Conservation (phyloP, 2,113 vertebrate genomes). For the Lepus europaeus region DNA sequence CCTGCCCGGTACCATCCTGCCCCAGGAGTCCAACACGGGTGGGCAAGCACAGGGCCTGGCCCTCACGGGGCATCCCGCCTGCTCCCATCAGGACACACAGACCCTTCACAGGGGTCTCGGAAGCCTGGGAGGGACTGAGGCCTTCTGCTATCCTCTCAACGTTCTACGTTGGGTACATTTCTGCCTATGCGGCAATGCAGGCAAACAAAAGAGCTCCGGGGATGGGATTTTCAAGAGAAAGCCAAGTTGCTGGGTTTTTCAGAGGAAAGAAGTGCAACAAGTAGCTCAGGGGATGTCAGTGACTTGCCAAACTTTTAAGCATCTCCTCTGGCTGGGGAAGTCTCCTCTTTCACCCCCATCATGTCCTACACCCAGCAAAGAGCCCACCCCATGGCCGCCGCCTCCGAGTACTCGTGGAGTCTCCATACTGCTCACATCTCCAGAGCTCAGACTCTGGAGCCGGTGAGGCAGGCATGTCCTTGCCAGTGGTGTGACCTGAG, state of each 20-base stretch:
- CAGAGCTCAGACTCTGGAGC: too few relatives aligned
- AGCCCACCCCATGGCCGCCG: neutral
- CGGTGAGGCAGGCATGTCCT: neutral
- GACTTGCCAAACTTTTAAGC: constrained; percentile 29
- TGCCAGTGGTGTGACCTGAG: neutral
- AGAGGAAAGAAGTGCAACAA: neutral
- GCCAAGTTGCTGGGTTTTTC: neutral
- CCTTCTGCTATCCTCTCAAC: neutral
- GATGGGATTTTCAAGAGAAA: neutral
- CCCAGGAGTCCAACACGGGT: neutral
- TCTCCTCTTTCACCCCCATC: neutral
- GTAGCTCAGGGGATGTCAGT: neutral
- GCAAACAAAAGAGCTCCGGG: neutral
- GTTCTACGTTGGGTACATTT: neutral
- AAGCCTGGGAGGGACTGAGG: neutral
- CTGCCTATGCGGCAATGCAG: constrained; percentile 47
- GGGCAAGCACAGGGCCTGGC: neutral
- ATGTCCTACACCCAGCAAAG: too few relatives aligned
- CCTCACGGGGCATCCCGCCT: neutral
- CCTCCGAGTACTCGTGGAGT: neutral
- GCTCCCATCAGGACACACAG: neutral
- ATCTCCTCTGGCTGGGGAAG: neutral
- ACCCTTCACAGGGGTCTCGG: neutral
- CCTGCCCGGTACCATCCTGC: neutral
- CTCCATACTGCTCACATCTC: neutral